phyloP scores from a whole-genome alignment of 1,140 invertebrate species.

The Onthophagus taurus region DNA sequence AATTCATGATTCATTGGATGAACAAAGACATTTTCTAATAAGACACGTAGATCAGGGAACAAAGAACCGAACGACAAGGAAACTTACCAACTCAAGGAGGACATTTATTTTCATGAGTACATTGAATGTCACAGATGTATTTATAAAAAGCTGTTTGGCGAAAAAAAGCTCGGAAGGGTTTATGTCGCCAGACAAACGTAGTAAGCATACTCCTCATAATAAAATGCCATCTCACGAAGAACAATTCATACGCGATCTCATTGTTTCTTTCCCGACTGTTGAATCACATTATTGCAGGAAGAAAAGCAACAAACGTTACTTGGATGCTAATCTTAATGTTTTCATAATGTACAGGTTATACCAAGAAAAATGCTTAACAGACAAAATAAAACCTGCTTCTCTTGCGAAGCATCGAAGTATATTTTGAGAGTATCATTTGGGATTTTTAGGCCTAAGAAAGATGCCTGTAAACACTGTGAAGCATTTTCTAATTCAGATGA shows the following conservation, averaged over 20 bases:
- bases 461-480: conserved; percentile 23
- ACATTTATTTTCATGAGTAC: no score
- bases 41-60: conserved; percentile 7
- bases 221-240: no score
- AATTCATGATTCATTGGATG: not conserved
- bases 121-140: no score
- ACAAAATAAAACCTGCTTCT: conserved; percentile 16
- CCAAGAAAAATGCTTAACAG: conserved; percentile 13
- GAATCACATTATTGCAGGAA: conserved; percentile 18
- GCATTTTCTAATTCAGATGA: conserved; percentile 12
- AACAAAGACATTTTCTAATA: conserved; percentile 3
- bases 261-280: conserved; percentile 13
- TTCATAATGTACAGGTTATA: conserved; percentile 22
- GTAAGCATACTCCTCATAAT: no score
- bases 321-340: conserved; percentile 15
- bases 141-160: no score
- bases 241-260: no score
- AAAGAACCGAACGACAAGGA: no score
- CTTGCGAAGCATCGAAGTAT: conserved; percentile 18
- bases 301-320: conserved; percentile 13
- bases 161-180: no score
- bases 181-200: no score
- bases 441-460: conserved; percentile 23
- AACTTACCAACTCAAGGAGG: no score
- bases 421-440: conserved; percentile 22